Evolutionary conservation across 30 jellyfish, hydroid and myxozoan genomes (phyloP), one percentile per base, ranked within the genome.

Genomic region (Aurelia sp.): DNA sequence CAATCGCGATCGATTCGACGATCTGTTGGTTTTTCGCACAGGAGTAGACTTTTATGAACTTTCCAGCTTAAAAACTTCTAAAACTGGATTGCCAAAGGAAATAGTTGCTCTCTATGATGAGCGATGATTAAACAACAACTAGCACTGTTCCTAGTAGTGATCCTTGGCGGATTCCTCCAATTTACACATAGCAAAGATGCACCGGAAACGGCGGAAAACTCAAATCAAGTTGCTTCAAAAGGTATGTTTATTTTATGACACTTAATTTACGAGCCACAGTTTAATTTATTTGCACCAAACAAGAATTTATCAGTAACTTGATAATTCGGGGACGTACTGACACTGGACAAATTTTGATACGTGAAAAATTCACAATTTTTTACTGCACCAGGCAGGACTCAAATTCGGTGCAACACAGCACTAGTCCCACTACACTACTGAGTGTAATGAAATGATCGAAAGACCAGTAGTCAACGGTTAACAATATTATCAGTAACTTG

Each of bases 51-150:
- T 68, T 68, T 12, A 37, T 53, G 17, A 22, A 22, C 40, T 68
- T 22, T 22, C 17, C 57, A 22, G 60, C 19, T 21, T 30, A 30
- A 21, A 68, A 68, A 8, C 48, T 31, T 68, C 31, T 68, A 22
- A 74, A 76, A 76, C 87, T 76, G 87, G 87, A 76, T 76, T 55
- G 59, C 51, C 48, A 13, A 57, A 53, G 15, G 35, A 71, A 21
- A 9, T 20, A 40, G 87, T 76, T 33, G 87, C 87, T 76, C 87
- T 76, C 62, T 51, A 81, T 81, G 83, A 82, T 60, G 92, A 68
- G 92, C 92, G 59, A 82, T 82, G 92, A 82, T 37, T 82, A 55
- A 63, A 19, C 53, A 69, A 65, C 33, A 27, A 59, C 33, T 44
- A 70, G 70, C 40, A 58, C 30, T 80, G 72, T 27, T 82, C 81